phyloP scores from a whole-genome alignment of 2,888 invertebrate species.

The Plusia festucae region DNA sequence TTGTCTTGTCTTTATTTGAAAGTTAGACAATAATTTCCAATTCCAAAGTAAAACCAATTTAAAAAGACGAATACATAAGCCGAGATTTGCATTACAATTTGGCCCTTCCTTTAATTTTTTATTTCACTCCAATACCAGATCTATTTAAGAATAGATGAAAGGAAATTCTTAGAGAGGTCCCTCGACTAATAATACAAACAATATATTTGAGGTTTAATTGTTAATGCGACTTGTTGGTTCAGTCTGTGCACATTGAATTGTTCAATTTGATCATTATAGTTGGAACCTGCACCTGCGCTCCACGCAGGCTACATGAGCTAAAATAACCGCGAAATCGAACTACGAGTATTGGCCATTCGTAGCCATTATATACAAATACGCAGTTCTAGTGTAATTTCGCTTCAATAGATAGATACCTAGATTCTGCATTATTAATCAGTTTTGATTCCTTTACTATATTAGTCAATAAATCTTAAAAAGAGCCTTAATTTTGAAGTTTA shows the following conservation, averaged over 20 bases:
- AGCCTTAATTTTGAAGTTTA: conserved; percentile 13
- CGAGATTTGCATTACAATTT: conserved; percentile 81
- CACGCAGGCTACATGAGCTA: conserved; percentile 75
- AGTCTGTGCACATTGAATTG: conserved; percentile 65
- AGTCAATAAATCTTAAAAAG: conserved; percentile 8
- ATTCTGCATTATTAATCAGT: conserved; percentile 66
- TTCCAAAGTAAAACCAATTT: conserved; percentile 81
- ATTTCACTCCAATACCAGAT: conserved; percentile 51
- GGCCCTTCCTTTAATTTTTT: conserved; percentile 66
- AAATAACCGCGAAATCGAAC: conserved; percentile 87
- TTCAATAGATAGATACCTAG: conserved; percentile 70
- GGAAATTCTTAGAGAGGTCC: conserved; percentile 21
- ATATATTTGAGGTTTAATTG: conserved; percentile 45
- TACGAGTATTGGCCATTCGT: conserved; percentile 80
- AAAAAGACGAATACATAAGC: conserved; percentile 80
- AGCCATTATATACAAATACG: conserved; percentile 77
- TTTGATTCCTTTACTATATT: conserved; percentile 57
- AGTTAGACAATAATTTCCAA: conserved; percentile 84
- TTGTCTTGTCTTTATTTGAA: conserved; percentile 72
- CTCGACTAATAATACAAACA: conserved; percentile 23
- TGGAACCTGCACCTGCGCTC: conserved; percentile 77
- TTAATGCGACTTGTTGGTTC: conserved; percentile 33
- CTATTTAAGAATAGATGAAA: conserved; percentile 31
- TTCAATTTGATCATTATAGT: conserved; percentile 78
- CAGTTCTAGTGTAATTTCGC: conserved; percentile 73